A percentile compares a stretch with the other conserved stretches of the same genome.
phyloP scores from a whole-genome alignment of 1,140 invertebrate genomes.

The Pogonomyrmex californicus region DNA sequence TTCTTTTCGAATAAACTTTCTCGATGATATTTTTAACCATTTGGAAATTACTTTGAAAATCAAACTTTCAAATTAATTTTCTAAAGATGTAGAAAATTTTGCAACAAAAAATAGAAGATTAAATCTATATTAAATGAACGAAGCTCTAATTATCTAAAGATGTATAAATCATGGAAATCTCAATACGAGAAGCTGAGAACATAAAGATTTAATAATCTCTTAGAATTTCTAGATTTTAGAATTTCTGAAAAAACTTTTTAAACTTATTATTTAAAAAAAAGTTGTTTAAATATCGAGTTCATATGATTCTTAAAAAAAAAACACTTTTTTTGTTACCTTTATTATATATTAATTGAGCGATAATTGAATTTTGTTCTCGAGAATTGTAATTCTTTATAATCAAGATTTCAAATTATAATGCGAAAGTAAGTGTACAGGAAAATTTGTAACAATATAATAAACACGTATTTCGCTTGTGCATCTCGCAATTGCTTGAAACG shows the following conservation, averaged over 20 bases:
- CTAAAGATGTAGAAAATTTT: neutral
- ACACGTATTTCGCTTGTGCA: neutral
- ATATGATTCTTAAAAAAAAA: neutral
- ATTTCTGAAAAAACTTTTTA: neutral
- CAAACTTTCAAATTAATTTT: conserved; percentile 17
- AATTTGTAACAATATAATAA: conserved; percentile 29
- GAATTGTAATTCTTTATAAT: neutral
- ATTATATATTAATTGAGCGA: neutral
- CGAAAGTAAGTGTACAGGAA: neutral
- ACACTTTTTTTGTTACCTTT: neutral
- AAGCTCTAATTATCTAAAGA: neutral
- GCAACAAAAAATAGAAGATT: neutral
- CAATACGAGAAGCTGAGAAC: neutral
- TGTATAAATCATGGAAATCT: neutral
- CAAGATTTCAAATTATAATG: neutral
- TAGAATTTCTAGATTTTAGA: too few species aligned
- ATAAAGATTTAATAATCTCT: neutral
- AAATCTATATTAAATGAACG: neutral
- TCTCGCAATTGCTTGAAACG: conserved; percentile 28
- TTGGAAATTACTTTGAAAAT: conserved; percentile 12
- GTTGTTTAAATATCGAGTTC: neutral
- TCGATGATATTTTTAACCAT: neutral
- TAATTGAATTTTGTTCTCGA: neutral
- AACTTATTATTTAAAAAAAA: neutral
- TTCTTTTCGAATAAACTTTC: neutral